Base-by-base conservation (phyloP, 2,797 vertebrate species). In the Amniataba percoides region DNA sequence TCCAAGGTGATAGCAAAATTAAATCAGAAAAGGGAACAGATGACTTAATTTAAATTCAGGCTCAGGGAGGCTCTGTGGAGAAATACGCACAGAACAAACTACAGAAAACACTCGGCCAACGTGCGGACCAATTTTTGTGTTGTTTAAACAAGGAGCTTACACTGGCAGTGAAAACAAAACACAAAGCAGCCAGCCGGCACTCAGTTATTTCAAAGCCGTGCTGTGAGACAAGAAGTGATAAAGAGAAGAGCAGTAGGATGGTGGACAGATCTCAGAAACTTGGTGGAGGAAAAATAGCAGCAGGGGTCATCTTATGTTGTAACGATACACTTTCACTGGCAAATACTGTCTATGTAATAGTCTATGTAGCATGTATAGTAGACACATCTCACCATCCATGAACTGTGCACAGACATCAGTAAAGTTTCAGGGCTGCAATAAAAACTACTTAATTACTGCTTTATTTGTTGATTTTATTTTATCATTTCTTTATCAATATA, bases 101-200 rank as follows among this genome's bases (percentile, higher is more conserved):
- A 70, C 68, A 88, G 86, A 84, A 64, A 78, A 81, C 64, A 61
- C 60, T 76, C 71, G 10, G 65, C 84, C 81, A 78, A 72, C 64
- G 75, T 85, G 68, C 63, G 71, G 58, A 78, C 49, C 77, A 61
- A 74, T 82, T 86, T 87, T 52, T 25, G 43, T 87, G 74, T 80
- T 83, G 87, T 89, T 92, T 79, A 83, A 91, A 90, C 87, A 87
- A 74, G 80, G 62, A 83, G 73, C 84, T 82, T 84, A 85, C 51
- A 85, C 79, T 81, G 75, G 80, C 78, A 78, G 73, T 36, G 82
- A 85, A 90, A 88, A 87, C 71, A 73, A 89, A 84, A 85, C 61
- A 74, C 77, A 84, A 86, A 88, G 81, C 86, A 87, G 87, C 78
- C 82, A 86, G 84, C 67, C 65, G 60, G 82, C 78, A 36, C 80